Conservation (phyloP, 2,113 vertebrate species). For the Plecturocebus donacophilus region DNA sequence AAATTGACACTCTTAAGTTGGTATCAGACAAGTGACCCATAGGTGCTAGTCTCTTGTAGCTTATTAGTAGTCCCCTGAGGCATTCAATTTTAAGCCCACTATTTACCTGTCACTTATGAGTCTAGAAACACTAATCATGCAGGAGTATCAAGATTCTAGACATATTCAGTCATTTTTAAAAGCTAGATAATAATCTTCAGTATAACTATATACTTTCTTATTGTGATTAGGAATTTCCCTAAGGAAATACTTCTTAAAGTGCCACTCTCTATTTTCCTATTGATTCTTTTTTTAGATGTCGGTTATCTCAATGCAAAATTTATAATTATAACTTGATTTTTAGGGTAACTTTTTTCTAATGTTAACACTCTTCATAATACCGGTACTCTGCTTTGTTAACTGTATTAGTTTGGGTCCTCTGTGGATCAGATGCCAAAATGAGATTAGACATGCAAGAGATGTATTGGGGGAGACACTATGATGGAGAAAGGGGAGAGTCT, state of each 20-base stretch:
- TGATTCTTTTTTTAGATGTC: constrained; percentile 19
- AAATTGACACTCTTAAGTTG: constrained; percentile 9
- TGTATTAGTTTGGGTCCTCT: neutral
- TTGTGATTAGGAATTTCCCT: constrained; percentile 52
- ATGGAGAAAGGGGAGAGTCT: neutral
- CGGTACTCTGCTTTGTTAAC: neutral
- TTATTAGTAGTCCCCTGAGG: constrained; percentile 42
- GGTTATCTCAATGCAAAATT: constrained; percentile 1
- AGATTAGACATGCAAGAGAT: neutral
- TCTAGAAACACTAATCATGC: neutral
- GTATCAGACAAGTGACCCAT: constrained; percentile 13
- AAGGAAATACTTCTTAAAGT: constrained; percentile 45
- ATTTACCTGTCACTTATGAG: constrained; percentile 21
- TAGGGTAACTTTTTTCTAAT: constrained; percentile 3
- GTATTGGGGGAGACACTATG: neutral
- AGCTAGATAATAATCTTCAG: neutral
- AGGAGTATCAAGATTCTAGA: constrained; percentile 13
- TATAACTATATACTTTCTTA: neutral
- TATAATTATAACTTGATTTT: constrained; percentile 29
- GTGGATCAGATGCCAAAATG: constrained; percentile 24
- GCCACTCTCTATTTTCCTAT: constrained; percentile 6
- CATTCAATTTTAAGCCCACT: constrained; percentile 54
- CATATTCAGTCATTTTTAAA: constrained; percentile 13
- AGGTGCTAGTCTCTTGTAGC: constrained; percentile 4
- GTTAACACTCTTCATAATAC: neutral